phyloP scores from a whole-genome alignment of 2,797 vertebrate species.

The Clangula hyemalis region DNA sequence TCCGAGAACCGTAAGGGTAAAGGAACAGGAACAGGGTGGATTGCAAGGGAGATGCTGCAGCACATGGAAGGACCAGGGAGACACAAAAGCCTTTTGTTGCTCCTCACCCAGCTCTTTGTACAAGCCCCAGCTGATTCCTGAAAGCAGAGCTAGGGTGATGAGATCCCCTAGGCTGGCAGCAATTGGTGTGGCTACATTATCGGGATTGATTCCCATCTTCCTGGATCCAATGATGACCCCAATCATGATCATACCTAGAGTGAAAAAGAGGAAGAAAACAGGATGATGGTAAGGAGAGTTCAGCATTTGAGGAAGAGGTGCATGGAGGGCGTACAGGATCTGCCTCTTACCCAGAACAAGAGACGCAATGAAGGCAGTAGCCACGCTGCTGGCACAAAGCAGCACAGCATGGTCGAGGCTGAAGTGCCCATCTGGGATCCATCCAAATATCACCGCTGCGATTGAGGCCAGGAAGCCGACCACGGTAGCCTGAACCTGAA shows the following conservation, averaged over 20 bases:
- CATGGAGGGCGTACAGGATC: background rate
- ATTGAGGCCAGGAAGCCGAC: constrained; percentile 97
- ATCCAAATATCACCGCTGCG: constrained; percentile 94
- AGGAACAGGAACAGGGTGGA: background rate
- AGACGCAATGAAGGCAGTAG: constrained; percentile 96
- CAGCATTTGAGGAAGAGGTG: background rate
- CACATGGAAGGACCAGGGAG: background rate
- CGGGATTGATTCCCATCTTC: constrained; percentile 97
- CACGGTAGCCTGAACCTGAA: constrained; percentile 97
- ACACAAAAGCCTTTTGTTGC: background rate
- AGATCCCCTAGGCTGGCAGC: constrained; percentile 97
- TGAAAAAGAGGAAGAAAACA: background rate
- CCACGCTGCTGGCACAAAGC: constrained; percentile 96
- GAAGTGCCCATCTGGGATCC: constrained; percentile 97
- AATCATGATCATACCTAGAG: constrained; percentile 95
- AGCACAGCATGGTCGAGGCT: constrained; percentile 90
- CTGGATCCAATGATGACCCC: constrained; percentile 95
- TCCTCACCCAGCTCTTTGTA: constrained; percentile 91
- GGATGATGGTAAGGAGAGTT: background rate
- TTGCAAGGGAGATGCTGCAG: background rate
- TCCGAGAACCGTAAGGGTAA: background rate
- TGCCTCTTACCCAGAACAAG: constrained; percentile 88
- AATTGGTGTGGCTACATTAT: constrained; percentile 97
- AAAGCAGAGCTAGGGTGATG: constrained; percentile 94
- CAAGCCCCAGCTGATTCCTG: constrained; percentile 94